Base-by-base conservation (phyloP, 1,140 invertebrate species). In the Drosophila asahinai region DNA sequence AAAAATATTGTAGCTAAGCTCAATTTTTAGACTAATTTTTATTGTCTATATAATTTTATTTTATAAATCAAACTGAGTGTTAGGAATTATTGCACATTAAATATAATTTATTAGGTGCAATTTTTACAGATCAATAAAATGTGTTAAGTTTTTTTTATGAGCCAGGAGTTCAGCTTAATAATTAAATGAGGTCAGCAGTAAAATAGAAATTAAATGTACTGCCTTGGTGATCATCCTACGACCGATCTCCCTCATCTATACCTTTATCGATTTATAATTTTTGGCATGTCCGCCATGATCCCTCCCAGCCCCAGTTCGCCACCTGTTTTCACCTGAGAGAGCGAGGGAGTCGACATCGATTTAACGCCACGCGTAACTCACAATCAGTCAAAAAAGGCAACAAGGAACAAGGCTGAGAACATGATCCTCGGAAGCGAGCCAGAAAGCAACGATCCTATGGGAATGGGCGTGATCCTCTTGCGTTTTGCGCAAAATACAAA, bases 401-500 rank as follows among this genome's bases (percentile, higher is more conserved):
- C 33, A 42, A 49, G 36, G 36, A 27, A 30, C 27, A 27, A 45
- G 33, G 19, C 17, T 47, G 36, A 51, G 59, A 49, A 43, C 59
- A 40, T 48, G 25, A 48, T 27, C 25, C 65, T 19, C 22, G 33
- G 30, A 8, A 12, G 36, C 36, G 12, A 38, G 36, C 36, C 36
- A 38, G 12, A 14, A 42, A 48, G 19, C n/a, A 49, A 11, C 36
- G 63, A 73, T 73, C 47, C 63, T 55, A 40, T 42, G 59, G 43
- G 67, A 80, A 71, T 72, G 81, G 84, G 86, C 84, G 84, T 84
- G 81, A 61, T 71, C 64, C 80, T 74, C 68, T 47, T 67, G 74
- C 66, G 80, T 78, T 83, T 87, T 83, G 77, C 55, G 40, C 86
- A 89, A 89, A 89, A 72, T 90, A 89, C 79, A 73, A 90, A 89